These are phyloP conservation scores for Liasis olivaceus DNA, from an alignment of 2,797 vertebrate genomes.

Conservation along the genomic window DNA sequence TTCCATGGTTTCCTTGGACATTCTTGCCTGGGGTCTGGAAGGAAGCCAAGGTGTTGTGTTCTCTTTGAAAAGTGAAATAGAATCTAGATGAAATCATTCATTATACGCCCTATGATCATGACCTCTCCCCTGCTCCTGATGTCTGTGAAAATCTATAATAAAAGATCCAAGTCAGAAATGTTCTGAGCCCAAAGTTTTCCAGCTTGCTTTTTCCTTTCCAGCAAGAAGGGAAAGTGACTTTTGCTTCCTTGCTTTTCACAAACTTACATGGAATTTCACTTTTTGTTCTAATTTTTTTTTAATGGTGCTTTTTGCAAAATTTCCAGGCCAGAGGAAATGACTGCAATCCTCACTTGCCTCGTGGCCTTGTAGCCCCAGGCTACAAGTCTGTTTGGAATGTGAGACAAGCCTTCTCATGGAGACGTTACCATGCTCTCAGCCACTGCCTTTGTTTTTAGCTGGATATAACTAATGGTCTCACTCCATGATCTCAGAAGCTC, in stretches of 20 bases:
- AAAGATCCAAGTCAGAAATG: conserved; percentile 35
- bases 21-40: conserved; percentile 65
- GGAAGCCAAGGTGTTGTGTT: conserved; percentile 57
- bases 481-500: conserved; percentile 74
- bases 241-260: neutral
- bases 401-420: neutral
- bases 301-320: neutral
- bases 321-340: neutral
- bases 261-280: neutral
- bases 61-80: neutral
- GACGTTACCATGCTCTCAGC: conserved; percentile 5
- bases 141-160: conserved; percentile 48
- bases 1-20: conserved; percentile 62
- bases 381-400: neutral
- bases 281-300: neutral
- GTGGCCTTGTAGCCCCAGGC: neutral
- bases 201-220: neutral
- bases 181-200: conserved; percentile 49
- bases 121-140: conserved; percentile 46
- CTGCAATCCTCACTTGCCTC: neutral
- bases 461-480: conserved; percentile 72
- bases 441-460: conserved; percentile 50
- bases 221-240: neutral
- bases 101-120: conserved; percentile 56
- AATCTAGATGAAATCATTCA: conserved; percentile 66